Base-by-base conservation (phyloP, 2,113 vertebrate genomes). In the Hassar affinis region DNA sequence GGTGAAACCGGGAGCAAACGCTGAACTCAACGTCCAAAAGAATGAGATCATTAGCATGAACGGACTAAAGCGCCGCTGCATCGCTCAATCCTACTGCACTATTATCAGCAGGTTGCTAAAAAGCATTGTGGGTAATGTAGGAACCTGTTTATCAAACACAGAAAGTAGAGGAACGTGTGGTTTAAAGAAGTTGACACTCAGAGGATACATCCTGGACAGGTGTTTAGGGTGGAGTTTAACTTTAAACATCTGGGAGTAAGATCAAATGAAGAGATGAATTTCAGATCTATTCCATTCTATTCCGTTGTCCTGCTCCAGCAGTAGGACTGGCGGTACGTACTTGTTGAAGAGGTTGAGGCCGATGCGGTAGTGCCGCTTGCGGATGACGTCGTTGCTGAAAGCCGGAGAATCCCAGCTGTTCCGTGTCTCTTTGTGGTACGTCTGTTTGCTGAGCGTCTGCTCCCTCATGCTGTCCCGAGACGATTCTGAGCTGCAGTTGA, bases 401-500 rank as follows among this genome's bases (percentile, higher is more conserved):
- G 98, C 97, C 10, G 98, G 98, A 0, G 98, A 99, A 93, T 99
- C 98, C 97, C 98, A 99, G 94, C 98, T 99, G 94, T 98, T 97
- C 0, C 98, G 97, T 4, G 98, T 96, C 93, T 99, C 98, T 88
- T 99, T 99, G 93, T 99, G 98, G 91, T 99, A 99, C 0, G 96
- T 98, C 92, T 99, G 98, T 88, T 99, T 97, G 94, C 96, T 98
- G 84, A 99, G 93, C 0, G 95, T 96, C 93, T 98, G 97, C 89
- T 99, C 98, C 72, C 98, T 93, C 47, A 98, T 92, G 91, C 98
- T 98, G 93, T 99, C 97, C 2, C 97, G 91, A 0, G 97, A 99
- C 0, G 97, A 98, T 92, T 99, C 98, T 0, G 98, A 99, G 93
- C 98, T 99, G 93, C 97, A 99, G 90, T 99, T 98, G 91, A 98